These are phyloP conservation scores for Cuniculus paca DNA, from an alignment of 2,797 vertebrate species.

Conservation along the genomic window DNA sequence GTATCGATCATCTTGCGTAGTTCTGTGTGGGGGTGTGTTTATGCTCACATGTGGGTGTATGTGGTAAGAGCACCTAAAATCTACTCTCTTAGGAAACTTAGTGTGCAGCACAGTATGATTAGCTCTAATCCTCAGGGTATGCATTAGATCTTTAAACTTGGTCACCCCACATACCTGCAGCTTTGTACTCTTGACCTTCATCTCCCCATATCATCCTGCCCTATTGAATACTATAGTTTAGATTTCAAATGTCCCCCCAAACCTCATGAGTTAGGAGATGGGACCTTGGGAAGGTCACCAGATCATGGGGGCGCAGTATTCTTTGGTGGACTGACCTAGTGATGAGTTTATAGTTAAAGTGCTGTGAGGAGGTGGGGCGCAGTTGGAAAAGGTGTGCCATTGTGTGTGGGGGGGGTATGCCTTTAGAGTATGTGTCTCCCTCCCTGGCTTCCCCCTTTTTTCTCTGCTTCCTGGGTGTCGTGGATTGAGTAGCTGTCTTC, in stretches of 20 bases:
- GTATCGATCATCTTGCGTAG: background rate
- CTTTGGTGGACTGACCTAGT: background rate
- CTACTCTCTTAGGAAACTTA: background rate
- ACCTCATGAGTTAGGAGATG: background rate
- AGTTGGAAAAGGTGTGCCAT: background rate
- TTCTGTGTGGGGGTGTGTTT: background rate
- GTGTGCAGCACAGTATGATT: background rate
- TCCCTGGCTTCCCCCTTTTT: background rate
- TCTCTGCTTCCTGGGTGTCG: background rate
- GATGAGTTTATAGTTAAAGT: background rate
- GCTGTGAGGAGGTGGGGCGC: background rate
- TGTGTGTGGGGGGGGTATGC: background rate
- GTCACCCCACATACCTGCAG: background rate
- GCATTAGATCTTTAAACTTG: background rate
- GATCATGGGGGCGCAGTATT: background rate
- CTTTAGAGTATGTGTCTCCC: background rate
- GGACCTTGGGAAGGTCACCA: background rate
- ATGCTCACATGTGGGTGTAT: background rate
- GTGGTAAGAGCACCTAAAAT: background rate
- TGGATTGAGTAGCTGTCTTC: background rate
- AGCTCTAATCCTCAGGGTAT: no score
- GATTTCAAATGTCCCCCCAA: background rate
- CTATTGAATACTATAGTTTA: background rate
- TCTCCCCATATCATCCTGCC: background rate
- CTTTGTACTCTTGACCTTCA: background rate